Evolutionary conservation across 2,888 invertebrate genomes (phyloP).

Genomic region (Megastigmus dorsalis): DNA sequence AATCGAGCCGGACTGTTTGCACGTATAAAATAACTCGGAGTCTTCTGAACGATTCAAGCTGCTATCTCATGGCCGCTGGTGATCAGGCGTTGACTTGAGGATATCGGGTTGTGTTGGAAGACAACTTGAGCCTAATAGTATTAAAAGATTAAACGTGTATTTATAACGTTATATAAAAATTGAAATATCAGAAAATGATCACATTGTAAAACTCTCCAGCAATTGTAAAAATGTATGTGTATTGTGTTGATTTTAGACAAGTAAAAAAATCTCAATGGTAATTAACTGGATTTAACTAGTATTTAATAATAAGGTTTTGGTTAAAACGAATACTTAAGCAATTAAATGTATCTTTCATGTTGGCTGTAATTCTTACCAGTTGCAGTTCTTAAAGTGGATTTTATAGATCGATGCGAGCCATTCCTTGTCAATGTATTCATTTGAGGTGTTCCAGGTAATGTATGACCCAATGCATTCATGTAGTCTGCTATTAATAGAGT

Average conservation of each 20-base stretch:
- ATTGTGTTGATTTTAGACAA: too few relatives aligned
- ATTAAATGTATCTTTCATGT: conserved; percentile 10
- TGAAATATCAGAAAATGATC: too few relatives aligned
- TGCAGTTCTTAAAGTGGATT: conserved; percentile 70
- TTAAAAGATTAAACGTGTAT: too few relatives aligned
- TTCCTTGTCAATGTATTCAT: conserved; percentile 86
- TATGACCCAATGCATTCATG: conserved; percentile 90
- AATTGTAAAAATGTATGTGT: too few relatives aligned
- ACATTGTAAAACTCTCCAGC: too few relatives aligned
- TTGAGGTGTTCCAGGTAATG: conserved; percentile 85
- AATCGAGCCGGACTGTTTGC: conserved; percentile 49
- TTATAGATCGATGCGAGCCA: conserved; percentile 81
- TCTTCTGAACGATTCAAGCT: conserved; percentile 55
- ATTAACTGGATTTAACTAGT: not conserved
- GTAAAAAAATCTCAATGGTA: not conserved
- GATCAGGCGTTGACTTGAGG: conserved; percentile 90
- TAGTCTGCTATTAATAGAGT: conserved; percentile 94
- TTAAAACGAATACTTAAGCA: not conserved
- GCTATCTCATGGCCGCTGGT: conserved; percentile 77
- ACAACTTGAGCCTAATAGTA: conserved; percentile 70
- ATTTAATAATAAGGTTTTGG: not conserved
- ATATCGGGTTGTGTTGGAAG: conserved; percentile 85
- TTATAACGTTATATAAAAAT: too few relatives aligned
- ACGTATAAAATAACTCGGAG: conserved; percentile 49
- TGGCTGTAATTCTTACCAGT: conserved; percentile 64